Evolutionary conservation across 2,888 invertebrate genomes (phyloP), one percentile per base, ranked within the genome.

Genomic region (Julus scanicus): DNA sequence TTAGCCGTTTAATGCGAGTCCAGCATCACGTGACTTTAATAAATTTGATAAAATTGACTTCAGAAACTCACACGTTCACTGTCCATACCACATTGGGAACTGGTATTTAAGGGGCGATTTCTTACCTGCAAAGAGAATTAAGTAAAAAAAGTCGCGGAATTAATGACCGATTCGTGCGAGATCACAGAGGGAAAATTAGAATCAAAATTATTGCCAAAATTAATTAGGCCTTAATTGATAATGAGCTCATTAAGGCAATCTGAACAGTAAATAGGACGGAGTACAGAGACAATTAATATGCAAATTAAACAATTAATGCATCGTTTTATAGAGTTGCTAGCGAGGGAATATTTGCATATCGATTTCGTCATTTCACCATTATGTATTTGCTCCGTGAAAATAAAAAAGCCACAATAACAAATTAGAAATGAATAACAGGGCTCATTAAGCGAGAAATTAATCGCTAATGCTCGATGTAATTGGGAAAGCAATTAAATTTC

Each of bases 191-290:
- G 57, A 57, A 63, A n/a, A 63, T 63, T n/a, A 20, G 20, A 63
- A 63, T 63, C 63, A 63, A 63, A 63, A 63, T 63, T 63, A 63
- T 63, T 63, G 63, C 63, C 63, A 63, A 63, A 63, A 63, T 63
- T 63, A 63, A 63, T 63, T 63, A 63, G 63, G 63, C 63, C 63
- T 63, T 63, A 63, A 63, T 63, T 63, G 63, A 63, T 63, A 63
- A 63, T 63, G 63, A 2, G 63, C 63, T 63, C n/a, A 63, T 63
- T 63, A 63, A n/a, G 63, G 20, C 63, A 63, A 63, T 63, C 63
- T 63, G 63, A 63, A 63, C 63, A 63, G 63, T 63, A 63, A 63
- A 63, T 63, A 63, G 63, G 20, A 63, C 63, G 20, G n/a, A 63
- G 63, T 63, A 20, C 63, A 20, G 63, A 63, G 63, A 63, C 63